Base-by-base conservation (phyloP, 1,140 invertebrate species). In the Formica exsecta region DNA sequence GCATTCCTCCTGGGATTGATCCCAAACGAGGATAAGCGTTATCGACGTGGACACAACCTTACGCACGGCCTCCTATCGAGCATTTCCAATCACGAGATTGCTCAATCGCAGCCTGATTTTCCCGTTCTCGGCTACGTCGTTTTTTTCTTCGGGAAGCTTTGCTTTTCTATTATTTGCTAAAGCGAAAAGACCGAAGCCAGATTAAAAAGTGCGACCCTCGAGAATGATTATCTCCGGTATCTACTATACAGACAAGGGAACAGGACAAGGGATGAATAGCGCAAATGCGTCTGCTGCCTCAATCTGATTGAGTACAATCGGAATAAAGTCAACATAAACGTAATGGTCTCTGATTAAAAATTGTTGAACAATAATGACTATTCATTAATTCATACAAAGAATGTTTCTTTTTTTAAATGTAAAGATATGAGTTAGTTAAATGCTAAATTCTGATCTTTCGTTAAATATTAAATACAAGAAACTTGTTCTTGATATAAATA, bases 1-100 rank as follows among this genome's bases (percentile, higher is more conserved):
- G 89, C 75, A 85, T 86, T 79, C 32, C 88, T 89, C 90, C 66
- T 16, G 90, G 85, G 92, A 91, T 87, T 91, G 86, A 85, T 90
- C 85, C 73, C 38, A 51, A 71, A 62, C 51, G 85, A 88, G 86
- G 89, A 75, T 86, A 85, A 90, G 87, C 87, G 87, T 88, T 77
- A 77, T 65, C 66, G 77, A 89, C 76, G 89, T 88, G 87, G 86
- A 85, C 90, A 79, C 89, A 87, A 92, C 88, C 91, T 88, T 87
- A 89, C 88, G 90, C 87, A 90, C 85, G 71, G 71, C 86, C 88
- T 91, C 89, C 91, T 81, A 76, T 64, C 84, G 81, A 86, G 85
- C 71, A 87, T 87, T 91, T 91, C 90, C 93, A 93, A 93, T 94
- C 93, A 94, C 89, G 91, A 92, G 92, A 94, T 94, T 94, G 93